A percentile compares a stretch with the other conserved stretches of the same genome.
Evolutionary conservation across 2,113 vertebrate species (phyloP).

Genomic region (Tyto alba): DNA sequence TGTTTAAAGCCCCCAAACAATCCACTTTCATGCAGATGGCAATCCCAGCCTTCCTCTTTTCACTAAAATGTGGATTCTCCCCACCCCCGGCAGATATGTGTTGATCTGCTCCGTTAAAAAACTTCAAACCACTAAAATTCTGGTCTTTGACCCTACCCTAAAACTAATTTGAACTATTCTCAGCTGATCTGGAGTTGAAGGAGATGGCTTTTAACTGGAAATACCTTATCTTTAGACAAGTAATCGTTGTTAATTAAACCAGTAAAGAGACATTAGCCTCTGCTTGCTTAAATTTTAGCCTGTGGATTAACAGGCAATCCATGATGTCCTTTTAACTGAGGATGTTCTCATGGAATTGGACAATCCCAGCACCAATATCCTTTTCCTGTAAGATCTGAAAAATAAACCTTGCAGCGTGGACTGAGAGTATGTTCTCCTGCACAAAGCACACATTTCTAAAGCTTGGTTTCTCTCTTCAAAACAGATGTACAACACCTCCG

Average conservation of each 20-base stretch:
- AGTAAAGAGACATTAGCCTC: constrained; percentile 29
- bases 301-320: constrained; percentile 4
- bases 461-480: not conserved
- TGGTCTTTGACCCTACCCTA: constrained; percentile 40
- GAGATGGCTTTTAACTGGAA: constrained; percentile 34
- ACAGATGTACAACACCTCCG: not conserved
- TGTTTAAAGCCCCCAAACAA: constrained; percentile 30
- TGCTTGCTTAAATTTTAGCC: constrained; percentile 10
- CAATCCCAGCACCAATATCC: not conserved
- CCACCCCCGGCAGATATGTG: not conserved
- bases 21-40: constrained; percentile 31
- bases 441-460: not conserved
- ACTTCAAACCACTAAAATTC: constrained; percentile 8
- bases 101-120: constrained; percentile 18
- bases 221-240: constrained; percentile 36
- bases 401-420: not conserved
- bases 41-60: constrained; percentile 12
- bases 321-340: not conserved
- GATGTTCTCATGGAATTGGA: not conserved
- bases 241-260: constrained; percentile 44
- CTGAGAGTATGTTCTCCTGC: not conserved
- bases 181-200: constrained; percentile 40
- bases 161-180: constrained; percentile 56
- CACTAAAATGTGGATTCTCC: constrained; percentile 35
- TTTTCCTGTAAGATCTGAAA: not conserved